Conservation (phyloP, 2,797 vertebrate species). For the Rhincodon typus region DNA sequence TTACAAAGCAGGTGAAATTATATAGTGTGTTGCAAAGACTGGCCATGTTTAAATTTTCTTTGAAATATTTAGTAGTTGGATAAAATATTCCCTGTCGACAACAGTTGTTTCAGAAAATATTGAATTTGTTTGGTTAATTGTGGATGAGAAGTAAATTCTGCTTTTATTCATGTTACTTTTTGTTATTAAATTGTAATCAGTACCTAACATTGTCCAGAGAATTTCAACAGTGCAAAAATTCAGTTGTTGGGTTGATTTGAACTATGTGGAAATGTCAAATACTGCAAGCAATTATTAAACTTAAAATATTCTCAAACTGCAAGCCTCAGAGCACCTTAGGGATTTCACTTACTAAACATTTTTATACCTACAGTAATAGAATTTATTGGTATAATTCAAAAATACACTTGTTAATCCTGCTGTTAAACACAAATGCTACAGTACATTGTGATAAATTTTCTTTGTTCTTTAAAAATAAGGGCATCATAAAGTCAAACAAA, state of each 20-base stretch:
- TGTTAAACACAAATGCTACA: not conserved
- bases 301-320: not conserved
- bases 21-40: not conserved
- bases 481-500: not conserved
- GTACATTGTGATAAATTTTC: not conserved
- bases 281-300: slow-evolving; percentile 9
- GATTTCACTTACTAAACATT: slow-evolving; percentile 18
- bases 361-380: not conserved
- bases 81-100: not conserved
- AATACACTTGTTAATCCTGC: not conserved
- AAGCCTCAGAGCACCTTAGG: not conserved
- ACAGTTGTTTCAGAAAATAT: not conserved
- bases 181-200: not conserved
- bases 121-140: not conserved
- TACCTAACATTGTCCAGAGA: not conserved
- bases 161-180: not conserved
- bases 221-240: not conserved
- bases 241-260: not conserved
- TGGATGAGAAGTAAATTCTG: not conserved
- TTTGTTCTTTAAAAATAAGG: not conserved
- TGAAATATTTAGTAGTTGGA: not conserved
- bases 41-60: not conserved
- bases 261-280: slow-evolving; percentile 5
- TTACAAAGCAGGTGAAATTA: not conserved
- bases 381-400: not conserved